These are phyloP conservation scores for Lacanobia wlatinum DNA, from an alignment of 2,888 invertebrate genomes.

Conservation along the genomic window DNA sequence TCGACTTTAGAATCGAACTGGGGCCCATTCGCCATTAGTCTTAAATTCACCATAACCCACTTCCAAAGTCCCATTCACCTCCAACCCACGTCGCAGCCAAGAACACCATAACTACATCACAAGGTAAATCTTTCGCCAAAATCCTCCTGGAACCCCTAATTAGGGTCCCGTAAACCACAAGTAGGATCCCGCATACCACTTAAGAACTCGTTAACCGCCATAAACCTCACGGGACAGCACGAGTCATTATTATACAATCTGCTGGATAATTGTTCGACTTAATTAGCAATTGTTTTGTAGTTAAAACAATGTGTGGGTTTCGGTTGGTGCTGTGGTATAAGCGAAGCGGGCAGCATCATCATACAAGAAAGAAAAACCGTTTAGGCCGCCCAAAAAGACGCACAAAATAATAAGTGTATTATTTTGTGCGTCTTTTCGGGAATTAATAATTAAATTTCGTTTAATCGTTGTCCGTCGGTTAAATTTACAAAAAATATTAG, in stretches of 20 bases:
- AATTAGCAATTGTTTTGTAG: conserved; percentile 78
- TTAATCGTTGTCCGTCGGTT: too few relatives aligned
- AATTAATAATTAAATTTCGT: too few relatives aligned
- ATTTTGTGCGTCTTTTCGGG: too few relatives aligned
- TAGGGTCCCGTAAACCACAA: conserved; percentile 40
- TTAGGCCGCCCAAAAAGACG: too few relatives aligned
- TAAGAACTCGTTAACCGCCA: conserved; percentile 63
- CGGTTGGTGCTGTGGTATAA: conserved; percentile 12
- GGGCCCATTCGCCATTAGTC: rapidly evolving
- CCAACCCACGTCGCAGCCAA: not conserved
- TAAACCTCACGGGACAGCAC: conserved; percentile 47
- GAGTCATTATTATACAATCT: conserved; percentile 70
- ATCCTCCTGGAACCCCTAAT: conserved; percentile 41
- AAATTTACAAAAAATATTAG: too few relatives aligned
- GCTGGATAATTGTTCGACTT: conserved; percentile 65
- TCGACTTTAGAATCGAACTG: too few relatives aligned
- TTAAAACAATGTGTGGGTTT: conserved; percentile 69
- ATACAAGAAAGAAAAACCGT: too few relatives aligned
- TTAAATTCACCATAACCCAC: too few relatives aligned
- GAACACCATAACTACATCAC: conserved; percentile 9
- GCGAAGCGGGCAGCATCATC: conserved; percentile 52
- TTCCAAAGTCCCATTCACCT: not conserved
- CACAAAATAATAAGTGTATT: too few relatives aligned
- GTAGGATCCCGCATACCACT: conserved; percentile 42
- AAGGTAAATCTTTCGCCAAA: conserved; percentile 44